A percentile compares a stretch with the other conserved stretches of the same genome.
Evolutionary conservation across 2,888 invertebrate genomes (phyloP).

Genomic region (Hirtodrosophila confusa): DNA sequence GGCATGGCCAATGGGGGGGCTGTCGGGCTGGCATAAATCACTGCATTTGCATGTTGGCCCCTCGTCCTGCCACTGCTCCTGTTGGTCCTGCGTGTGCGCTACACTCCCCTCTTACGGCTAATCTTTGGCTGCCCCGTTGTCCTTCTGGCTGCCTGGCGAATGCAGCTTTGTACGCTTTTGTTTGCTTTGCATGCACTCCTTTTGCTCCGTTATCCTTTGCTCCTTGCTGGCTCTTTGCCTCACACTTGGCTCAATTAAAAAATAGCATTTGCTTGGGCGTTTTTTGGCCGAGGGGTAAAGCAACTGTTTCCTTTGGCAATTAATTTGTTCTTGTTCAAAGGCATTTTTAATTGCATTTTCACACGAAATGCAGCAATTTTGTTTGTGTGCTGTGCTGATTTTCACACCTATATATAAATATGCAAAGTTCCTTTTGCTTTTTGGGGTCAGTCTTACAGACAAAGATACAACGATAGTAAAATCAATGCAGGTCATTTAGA

Average conservation of each 20-base stretch:
- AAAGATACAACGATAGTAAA: conserved; percentile 10
- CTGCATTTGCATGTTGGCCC: conserved; percentile 65
- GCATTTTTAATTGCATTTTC: conserved; percentile 74
- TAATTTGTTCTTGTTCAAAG: conserved; percentile 67
- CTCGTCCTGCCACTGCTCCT: conserved; percentile 9
- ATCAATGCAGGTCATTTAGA: conserved; percentile 50
- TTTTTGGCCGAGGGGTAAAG: conserved; percentile 1
- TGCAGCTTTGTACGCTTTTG: conserved; percentile 62
- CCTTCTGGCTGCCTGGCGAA: conserved; percentile 46
- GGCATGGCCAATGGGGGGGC: conserved; percentile 24
- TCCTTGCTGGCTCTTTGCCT: conserved; percentile 14
- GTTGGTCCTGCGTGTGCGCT: conserved; percentile 4
- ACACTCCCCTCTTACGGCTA: conserved; percentile 35
- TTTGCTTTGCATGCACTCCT: conserved; percentile 38
- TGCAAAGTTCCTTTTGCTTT: conserved; percentile 41
- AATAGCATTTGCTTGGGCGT: conserved; percentile 47
- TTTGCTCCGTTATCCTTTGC: neutral
- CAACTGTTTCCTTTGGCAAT: conserved; percentile 65
- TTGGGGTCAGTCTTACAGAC: conserved; percentile 38
- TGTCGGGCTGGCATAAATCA: conserved; percentile 65
- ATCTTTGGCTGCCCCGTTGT: conserved; percentile 43
- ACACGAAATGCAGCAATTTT: conserved; percentile 72
- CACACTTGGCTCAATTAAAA: conserved; percentile 67
- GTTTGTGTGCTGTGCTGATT: conserved; percentile 42
- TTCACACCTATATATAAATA: conserved; percentile 65